Evolutionary conservation across 1,140 invertebrate species (phyloP), one percentile per base, ranked within the genome.

Genomic region (Archegozetes longisetosus): DNA sequence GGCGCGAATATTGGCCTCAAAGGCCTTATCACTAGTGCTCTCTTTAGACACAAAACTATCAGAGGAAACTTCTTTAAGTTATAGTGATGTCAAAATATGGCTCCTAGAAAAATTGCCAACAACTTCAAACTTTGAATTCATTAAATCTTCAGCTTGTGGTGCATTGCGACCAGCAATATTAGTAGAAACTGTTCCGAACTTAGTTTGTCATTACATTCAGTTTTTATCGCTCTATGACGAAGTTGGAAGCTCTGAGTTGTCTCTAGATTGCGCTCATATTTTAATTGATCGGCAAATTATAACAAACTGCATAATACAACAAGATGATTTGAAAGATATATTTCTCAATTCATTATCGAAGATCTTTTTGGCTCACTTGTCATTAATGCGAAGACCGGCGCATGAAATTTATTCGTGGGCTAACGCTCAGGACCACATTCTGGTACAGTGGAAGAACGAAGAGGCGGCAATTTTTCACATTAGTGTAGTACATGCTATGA

Each of bases 281-380:
- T 84, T 97, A 53, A 90, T 96, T 20, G 91, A 96, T 71, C 76
- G 92, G n/a, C 85, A 83, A 62, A 88, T 85, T 4, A 84, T 95
- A 61, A 83, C 90, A 50, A 80, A 82, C 29, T 85, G 54, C 22
- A 24, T 58, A 22, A 51, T 25, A 25, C 24, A 53, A n/a, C 25
- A 55, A 26, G 20, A 14, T 12, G 22, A 50, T n/a, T 57, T 26
- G 9, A 50, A 61, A 9, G 57, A 70, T 61, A 61, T 68, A 0
- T 71, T 78, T 65, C 74, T 92, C 14, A 79, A 85, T 63, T 80
- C 85, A 1, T 77, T 94, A 25, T 82, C 88, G 55, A 72, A 77
- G 14, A 82, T 92, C 13, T 88, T 88, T 68, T 80, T 82, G 62
- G 78, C 79, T 59, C 88, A 89, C 29, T 54, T 64, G 49, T 13